Conservation (phyloP, 2,797 vertebrate species). For the Dipus sagitta region DNA sequence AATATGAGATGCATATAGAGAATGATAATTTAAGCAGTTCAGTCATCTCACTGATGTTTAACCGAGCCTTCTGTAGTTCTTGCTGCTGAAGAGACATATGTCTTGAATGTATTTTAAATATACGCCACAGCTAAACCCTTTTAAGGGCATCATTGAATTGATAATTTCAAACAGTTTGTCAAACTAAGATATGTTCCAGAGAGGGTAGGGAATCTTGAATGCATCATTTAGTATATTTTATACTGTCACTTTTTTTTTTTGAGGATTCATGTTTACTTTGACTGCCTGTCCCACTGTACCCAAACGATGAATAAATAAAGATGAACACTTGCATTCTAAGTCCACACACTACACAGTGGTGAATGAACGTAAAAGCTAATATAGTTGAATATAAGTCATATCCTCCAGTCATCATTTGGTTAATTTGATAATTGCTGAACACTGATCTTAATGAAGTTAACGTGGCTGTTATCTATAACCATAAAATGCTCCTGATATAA, state of each 20-base stretch:
- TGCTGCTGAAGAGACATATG: constrained; percentile 80
- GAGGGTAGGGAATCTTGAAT: constrained; percentile 41
- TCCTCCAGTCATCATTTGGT: constrained; percentile 68
- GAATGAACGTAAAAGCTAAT: constrained; percentile 50
- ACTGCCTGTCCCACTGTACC: constrained; percentile 75
- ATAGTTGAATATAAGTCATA: constrained; percentile 55
- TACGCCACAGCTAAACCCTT: constrained; percentile 72
- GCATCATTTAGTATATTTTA: constrained; percentile 79
- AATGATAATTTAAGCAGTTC: constrained; percentile 82
- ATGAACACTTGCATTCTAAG: constrained; percentile 62
- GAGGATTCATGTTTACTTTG: constrained; percentile 79
- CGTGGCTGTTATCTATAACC: constrained; percentile 62
- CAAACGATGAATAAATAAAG: constrained; percentile 82
- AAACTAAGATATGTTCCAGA: constrained; percentile 80
- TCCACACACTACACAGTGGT: not conserved
- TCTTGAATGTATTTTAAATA: constrained; percentile 78
- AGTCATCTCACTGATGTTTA: constrained; percentile 78
- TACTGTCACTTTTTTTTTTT: constrained; percentile 76
- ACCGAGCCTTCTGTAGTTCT: constrained; percentile 78
- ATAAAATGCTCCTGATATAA: constrained; percentile 74
- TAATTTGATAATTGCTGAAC: constrained; percentile 81
- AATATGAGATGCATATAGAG: constrained; percentile 82
- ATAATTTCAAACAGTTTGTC: constrained; percentile 80
- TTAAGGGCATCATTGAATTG: constrained; percentile 81
- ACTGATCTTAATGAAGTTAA: constrained; percentile 82